Conservation (phyloP, 2,113 vertebrate genomes). For the Symphodus melops region DNA sequence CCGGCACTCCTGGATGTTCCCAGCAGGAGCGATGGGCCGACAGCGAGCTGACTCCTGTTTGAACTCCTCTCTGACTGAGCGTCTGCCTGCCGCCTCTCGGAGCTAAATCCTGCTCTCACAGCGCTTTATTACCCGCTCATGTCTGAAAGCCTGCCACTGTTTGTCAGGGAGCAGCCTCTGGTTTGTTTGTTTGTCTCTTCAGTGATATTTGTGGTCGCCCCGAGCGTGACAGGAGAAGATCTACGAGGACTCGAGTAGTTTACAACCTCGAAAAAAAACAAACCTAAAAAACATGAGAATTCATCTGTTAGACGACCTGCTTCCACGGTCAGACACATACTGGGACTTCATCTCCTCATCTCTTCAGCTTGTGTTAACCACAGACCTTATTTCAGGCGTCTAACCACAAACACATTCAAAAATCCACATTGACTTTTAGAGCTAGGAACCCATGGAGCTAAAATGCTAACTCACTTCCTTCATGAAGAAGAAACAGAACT, state of each 20-base stretch:
- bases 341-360: too few species aligned
- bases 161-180: not conserved
- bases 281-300: too few species aligned
- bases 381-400: too few species aligned
- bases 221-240: not conserved
- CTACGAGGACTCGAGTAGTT: not conserved
- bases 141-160: not conserved
- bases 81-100: not conserved
- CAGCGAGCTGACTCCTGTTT: conserved; percentile 15
- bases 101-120: not conserved
- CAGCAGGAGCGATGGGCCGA: not conserved
- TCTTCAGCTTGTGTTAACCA: too few species aligned
- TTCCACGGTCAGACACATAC: too few species aligned
- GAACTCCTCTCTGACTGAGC: conserved; percentile 16
- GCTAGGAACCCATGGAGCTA: too few species aligned
- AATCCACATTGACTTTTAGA: too few species aligned
- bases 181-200: not conserved
- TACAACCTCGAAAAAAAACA: not conserved
- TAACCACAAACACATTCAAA: too few species aligned
- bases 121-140: conserved; percentile 4
- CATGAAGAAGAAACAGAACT: too few species aligned
- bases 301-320: too few species aligned
- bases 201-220: too few species aligned
- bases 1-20: conserved; percentile 1
- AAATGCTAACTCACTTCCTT: too few species aligned